A percentile compares a stretch with the other conserved stretches of the same genome.
Conservation (phyloP, 2,888 invertebrate species). For the Agriopis marginaria region DNA sequence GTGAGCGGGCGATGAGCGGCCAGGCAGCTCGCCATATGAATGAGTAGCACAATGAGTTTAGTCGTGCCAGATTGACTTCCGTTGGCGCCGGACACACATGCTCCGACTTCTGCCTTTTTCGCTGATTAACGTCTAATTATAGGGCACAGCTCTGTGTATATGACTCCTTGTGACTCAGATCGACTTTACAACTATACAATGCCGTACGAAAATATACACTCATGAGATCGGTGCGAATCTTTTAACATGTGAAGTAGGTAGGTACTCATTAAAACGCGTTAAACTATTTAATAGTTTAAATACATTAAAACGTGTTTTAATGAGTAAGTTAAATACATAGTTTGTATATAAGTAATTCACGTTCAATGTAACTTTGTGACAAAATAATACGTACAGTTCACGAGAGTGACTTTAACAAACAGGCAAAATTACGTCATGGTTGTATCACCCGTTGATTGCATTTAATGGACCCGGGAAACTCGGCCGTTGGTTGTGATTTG, state of each 20-base stretch:
- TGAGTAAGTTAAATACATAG: too few species aligned
- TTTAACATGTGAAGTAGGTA: neutral
- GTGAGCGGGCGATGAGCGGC: constrained; percentile 67
- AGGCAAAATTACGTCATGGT: constrained; percentile 43
- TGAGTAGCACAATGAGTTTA: constrained; percentile 76
- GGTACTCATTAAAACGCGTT: constrained; percentile 4
- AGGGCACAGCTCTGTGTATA: constrained; percentile 75
- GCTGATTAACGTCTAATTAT: constrained; percentile 84
- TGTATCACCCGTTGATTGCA: constrained; percentile 43
- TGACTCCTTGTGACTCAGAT: constrained; percentile 77
- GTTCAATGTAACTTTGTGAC: constrained; percentile 5
- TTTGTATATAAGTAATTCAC: neutral
- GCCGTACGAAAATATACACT: constrained; percentile 53
- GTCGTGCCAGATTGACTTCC: constrained; percentile 79
- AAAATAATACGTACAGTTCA: constrained; percentile 42
- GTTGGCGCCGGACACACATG: constrained; percentile 66
- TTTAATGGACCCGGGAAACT: constrained; percentile 46
- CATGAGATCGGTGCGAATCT: constrained; percentile 1
- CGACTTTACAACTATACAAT: constrained; percentile 56
- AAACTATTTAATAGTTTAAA: neutral
- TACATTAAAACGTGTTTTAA: neutral
- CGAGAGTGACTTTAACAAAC: constrained; percentile 42
- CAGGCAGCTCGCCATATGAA: constrained; percentile 71
- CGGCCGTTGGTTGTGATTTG: constrained; percentile 42
- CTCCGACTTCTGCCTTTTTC: constrained; percentile 77